Conservation (phyloP, 2,797 vertebrate species). For the Caiman crocodilus region DNA sequence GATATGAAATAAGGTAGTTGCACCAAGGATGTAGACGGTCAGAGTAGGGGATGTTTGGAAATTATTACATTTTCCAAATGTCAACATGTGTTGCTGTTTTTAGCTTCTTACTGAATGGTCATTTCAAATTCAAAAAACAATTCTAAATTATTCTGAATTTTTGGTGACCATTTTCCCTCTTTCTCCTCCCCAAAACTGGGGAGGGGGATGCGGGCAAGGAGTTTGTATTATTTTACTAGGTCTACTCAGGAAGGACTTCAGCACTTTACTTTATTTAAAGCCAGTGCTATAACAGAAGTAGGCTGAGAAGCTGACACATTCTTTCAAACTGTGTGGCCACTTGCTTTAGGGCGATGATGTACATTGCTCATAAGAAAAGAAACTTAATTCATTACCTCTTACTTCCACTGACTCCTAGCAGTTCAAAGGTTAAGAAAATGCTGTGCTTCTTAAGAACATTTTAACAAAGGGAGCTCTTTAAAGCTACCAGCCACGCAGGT, state of each 20-base stretch:
- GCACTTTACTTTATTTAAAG: conserved; percentile 22
- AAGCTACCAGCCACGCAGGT: conserved; percentile 8
- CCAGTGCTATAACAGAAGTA: not conserved
- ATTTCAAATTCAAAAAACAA: not conserved
- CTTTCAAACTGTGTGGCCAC: conserved; percentile 1
- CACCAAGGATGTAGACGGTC: not conserved
- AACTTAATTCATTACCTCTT: conserved; percentile 50
- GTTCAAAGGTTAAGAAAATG: conserved; percentile 66
- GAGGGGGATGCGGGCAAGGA: not conserved
- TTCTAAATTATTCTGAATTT: not conserved
- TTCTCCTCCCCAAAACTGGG: not conserved
- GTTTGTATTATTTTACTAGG: not conserved
- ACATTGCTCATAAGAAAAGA: conserved; percentile 33
- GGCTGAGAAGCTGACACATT: not conserved
- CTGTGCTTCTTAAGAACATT: conserved; percentile 27
- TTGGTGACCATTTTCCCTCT: not conserved
- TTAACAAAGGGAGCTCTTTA: conserved; percentile 55
- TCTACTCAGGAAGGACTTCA: not conserved
- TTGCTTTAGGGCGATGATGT: conserved; percentile 33
- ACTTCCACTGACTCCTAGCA: not conserved
- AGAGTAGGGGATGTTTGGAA: not conserved
- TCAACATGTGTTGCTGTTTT: not conserved
- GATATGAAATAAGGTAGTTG: not conserved
- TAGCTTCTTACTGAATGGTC: not conserved
- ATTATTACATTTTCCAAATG: not conserved